Conservation (phyloP, 1,140 invertebrate species). For the Pseudachorutes palmiensis region DNA sequence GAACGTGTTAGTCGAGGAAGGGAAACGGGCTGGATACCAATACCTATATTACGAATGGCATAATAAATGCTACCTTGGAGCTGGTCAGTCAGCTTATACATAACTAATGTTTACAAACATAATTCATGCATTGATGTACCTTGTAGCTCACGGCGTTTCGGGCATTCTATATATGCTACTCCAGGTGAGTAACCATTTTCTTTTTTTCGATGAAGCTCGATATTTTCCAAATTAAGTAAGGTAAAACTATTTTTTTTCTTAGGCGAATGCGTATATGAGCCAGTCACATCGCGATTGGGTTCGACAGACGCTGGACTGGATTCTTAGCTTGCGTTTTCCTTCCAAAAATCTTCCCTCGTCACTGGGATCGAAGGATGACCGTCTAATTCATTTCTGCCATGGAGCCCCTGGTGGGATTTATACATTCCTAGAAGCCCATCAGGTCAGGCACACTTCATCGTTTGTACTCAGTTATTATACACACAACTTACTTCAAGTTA, state of each 20-base stretch:
- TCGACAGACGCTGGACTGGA: slow-evolving; percentile 24
- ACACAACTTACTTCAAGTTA: slow-evolving; percentile 34
- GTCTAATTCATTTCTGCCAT: slow-evolving; percentile 90
- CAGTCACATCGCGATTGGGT: too few species aligned
- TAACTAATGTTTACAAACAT: neutral
- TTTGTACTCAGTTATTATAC: neutral
- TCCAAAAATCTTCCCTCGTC: slow-evolving; percentile 84
- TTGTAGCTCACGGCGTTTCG: slow-evolving; percentile 77
- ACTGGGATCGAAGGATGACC: slow-evolving; percentile 55
- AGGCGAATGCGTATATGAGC: too few species aligned
- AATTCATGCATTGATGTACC: slow-evolving; percentile 44
- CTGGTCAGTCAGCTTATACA: neutral
- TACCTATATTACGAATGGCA: slow-evolving; percentile 81
- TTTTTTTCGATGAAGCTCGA: too few species aligned
- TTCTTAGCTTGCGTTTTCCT: slow-evolving; percentile 46
- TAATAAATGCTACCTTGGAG: slow-evolving; percentile 71
- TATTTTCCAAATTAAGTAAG: too few species aligned
- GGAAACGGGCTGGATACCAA: slow-evolving; percentile 10
- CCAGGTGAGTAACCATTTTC: too few species aligned
- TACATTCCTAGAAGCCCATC: slow-evolving; percentile 63
- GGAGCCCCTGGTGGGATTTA: slow-evolving; percentile 80
- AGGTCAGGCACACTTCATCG: slow-evolving; percentile 50
- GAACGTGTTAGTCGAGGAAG: slow-evolving; percentile 15
- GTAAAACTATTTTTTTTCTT: too few species aligned
- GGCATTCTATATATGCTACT: slow-evolving; percentile 77